A percentile compares a stretch with the other conserved stretches of the same genome.
Conservation (phyloP, 30 jellyfish, hydroid and myxozoan species). For the Aurelia sp. region DNA sequence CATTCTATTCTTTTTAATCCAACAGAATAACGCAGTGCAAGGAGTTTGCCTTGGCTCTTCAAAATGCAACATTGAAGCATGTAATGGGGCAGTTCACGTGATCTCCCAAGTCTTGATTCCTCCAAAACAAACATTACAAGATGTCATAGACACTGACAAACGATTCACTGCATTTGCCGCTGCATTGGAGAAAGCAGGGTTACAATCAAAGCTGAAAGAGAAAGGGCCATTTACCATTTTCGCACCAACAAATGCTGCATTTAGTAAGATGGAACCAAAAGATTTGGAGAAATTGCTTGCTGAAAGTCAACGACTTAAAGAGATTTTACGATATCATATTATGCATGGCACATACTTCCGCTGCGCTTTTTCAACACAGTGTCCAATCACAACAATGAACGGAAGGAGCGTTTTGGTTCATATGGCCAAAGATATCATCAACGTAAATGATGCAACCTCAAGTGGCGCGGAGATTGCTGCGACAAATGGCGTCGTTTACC, state of each 20-base stretch:
- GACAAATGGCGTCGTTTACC: conserved; percentile 67
- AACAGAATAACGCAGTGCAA: conserved; percentile 63
- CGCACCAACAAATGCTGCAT: conserved; percentile 78
- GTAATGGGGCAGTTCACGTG: conserved; percentile 76
- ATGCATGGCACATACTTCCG: conserved; percentile 54
- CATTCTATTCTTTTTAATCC: background rate
- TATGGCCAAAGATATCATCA: conserved; percentile 11
- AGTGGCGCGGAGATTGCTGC: conserved; percentile 36
- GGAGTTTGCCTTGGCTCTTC: conserved; percentile 57
- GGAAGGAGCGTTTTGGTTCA: conserved; percentile 51
- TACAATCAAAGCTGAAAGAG: conserved; percentile 30
- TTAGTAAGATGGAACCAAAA: conserved; percentile 49
- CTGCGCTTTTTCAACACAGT: conserved; percentile 43
- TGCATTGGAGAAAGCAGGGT: conserved; percentile 48
- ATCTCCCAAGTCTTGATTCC: conserved; percentile 41
- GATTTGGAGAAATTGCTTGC: conserved; percentile 41
- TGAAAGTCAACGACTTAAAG: conserved; percentile 20
- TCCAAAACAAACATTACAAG: conserved; percentile 40
- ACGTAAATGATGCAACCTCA: conserved; percentile 12
- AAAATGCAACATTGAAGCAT: conserved; percentile 63
- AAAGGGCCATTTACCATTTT: conserved; percentile 44
- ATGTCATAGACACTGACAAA: conserved; percentile 51
- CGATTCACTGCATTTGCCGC: conserved; percentile 69
- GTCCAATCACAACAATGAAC: conserved; percentile 39
- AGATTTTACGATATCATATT: conserved; percentile 36